phyloP scores from a whole-genome alignment of 2,888 invertebrate species.

The Apodemia mormo region DNA sequence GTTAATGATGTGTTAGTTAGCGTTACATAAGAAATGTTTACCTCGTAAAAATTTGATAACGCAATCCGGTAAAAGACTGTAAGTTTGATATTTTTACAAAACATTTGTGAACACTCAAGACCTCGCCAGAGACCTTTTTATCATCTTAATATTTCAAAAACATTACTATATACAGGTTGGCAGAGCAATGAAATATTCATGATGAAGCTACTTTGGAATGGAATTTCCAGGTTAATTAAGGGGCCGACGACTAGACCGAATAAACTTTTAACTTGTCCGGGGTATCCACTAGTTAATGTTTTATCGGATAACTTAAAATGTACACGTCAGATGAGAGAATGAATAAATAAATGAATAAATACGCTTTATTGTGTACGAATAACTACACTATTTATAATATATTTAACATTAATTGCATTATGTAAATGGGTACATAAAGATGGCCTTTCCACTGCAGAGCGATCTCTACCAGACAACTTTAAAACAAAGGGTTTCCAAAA shows the following conservation, averaged over 20 bases:
- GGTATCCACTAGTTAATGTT: background rate
- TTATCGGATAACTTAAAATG: background rate
- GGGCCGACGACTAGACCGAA: constrained; percentile 9
- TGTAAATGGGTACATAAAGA: too few species aligned
- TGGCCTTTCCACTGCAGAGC: too few species aligned
- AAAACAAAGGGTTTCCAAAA: too few species aligned
- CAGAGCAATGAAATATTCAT: constrained; percentile 12
- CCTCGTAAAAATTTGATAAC: background rate
- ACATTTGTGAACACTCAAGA: background rate
- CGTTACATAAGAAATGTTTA: background rate
- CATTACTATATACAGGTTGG: constrained; percentile 9
- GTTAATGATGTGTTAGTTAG: background rate
- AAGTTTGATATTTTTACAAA: background rate
- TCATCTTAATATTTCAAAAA: constrained; percentile 15
- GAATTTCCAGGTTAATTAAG: constrained; percentile 19
- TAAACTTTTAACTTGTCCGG: background rate
- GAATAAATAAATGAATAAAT: too few species aligned
- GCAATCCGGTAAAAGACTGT: background rate
- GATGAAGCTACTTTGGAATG: background rate
- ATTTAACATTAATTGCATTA: too few species aligned
- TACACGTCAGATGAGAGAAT: too few species aligned
- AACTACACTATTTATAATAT: too few species aligned
- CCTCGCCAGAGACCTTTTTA: constrained; percentile 13
- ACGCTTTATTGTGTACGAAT: too few species aligned
- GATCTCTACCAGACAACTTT: too few species aligned